Percentiles rank a stretch among this genome's conserved stretches.
Conservation (phyloP, 1,140 invertebrate genomes). For the Bicyclus anynana region DNA sequence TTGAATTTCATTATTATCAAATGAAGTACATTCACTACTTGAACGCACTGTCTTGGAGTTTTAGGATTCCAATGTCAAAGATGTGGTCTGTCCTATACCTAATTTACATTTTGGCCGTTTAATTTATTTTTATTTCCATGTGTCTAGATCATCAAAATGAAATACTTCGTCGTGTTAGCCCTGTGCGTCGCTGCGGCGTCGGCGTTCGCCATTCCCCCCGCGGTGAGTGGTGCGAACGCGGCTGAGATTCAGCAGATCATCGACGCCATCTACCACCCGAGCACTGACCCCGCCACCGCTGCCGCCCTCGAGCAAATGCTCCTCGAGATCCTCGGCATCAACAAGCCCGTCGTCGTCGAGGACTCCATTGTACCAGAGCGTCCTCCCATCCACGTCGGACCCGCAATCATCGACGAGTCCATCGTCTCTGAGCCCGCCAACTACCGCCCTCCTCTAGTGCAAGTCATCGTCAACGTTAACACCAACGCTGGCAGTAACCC, state of each 20-base stretch:
- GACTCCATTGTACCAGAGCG: too few relatives aligned
- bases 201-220: slow-evolving; percentile 32
- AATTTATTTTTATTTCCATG: too few relatives aligned
- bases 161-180: slow-evolving; percentile 50
- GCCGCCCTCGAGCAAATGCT: slow-evolving; percentile 47
- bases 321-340: slow-evolving; percentile 31
- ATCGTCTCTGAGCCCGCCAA: slow-evolving; percentile 18
- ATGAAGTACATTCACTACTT: too few relatives aligned
- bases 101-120: too few relatives aligned
- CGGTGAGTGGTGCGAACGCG: slow-evolving; percentile 13
- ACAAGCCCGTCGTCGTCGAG: slow-evolving; percentile 24
- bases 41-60: too few relatives aligned
- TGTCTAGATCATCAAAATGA: slow-evolving; percentile 46
- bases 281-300: slow-evolving; percentile 56
- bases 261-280: slow-evolving; percentile 51
- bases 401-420: slow-evolving; percentile 27
- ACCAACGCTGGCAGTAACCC: slow-evolving; percentile 19
- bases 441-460: slow-evolving; percentile 39
- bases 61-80: too few relatives aligned
- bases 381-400: slow-evolving; percentile 21
- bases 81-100: too few relatives aligned
- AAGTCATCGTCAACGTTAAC: slow-evolving; percentile 54
- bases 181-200: slow-evolving; percentile 46
- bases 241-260: slow-evolving; percentile 49
- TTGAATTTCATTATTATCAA: too few relatives aligned